A percentile compares a stretch with the other conserved stretches of the same genome.
These are phyloP conservation scores for Styela plicata DNA, from an alignment of 23 tunicate genomes.

Conservation along the genomic window DNA sequence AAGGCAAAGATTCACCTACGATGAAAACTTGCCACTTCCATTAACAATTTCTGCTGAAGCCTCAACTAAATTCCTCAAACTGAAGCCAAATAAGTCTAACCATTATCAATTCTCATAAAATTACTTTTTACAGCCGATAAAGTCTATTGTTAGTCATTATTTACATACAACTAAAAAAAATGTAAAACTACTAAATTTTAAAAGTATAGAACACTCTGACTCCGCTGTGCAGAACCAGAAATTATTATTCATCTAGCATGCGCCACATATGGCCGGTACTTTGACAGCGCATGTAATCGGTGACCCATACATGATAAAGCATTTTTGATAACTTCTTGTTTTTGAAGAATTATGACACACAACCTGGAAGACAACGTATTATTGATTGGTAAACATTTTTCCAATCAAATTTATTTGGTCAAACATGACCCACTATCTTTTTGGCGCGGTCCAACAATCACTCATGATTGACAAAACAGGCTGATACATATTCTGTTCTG, in stretches of 20 bases:
- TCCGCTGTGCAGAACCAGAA: neutral
- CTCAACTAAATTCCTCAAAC: neutral
- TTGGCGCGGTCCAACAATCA: neutral
- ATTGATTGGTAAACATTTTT: no score
- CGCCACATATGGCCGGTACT: no score
- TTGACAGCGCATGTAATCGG: no score
- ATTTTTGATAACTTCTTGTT: no score
- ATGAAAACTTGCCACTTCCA: neutral
- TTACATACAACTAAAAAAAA: neutral
- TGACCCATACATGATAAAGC: no score
- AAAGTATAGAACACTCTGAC: neutral
- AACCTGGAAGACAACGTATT: no score
- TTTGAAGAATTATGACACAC: no score
- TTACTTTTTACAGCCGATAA: neutral
- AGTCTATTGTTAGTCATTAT: neutral
- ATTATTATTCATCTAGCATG: neutral
- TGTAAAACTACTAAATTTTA: neutral
- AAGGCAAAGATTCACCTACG: neutral
- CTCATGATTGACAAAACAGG: no score
- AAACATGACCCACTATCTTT: no score
- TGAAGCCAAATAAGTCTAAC: neutral
- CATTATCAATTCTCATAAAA: neutral
- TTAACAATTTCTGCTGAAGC: neutral
- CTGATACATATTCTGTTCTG: neutral
- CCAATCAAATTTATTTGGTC: no score